Evolutionary conservation across 1,140 invertebrate genomes (phyloP), one percentile per base, ranked within the genome.

Genomic region (Calliphora vicina): DNA sequence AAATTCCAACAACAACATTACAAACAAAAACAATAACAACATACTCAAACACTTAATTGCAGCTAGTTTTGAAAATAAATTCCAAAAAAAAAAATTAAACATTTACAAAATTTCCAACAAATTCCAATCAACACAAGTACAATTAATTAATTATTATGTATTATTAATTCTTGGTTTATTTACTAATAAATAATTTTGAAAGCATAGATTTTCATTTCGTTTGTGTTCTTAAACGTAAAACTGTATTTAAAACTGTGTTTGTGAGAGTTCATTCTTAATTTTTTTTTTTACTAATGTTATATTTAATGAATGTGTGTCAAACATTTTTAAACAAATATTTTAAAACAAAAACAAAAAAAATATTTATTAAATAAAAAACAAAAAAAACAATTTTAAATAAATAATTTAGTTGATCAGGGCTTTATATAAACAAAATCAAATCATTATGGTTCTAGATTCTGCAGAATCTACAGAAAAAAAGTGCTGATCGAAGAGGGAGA

Each of bases 401-500:
- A n/a, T 23, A 50, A 73, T 80, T 80, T 84, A 84, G 86, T 85
- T 84, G 72, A 88, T 87, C 85, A 87, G 88, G 88, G 88, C 86
- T 86, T 90, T 86, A 86, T 89, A 87, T 90, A 88, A 88, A 78
- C 74, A 78, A 78, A 78, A 78, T 43, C n/a, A 78, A 78, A 78
- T 78, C 74, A 78, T 86, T 90, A 90, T 90, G 87, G 89, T 88
- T 89, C 95, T 97, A 97, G 96, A 97, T 97, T 95, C 96, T 97
- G 95, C 96, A 97, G 96, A 97, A 96, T 94, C 95, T 97, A 93
- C 96, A 96, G 96, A 97, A 97, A 97, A 97, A 97, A 94, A 95
- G 95, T 95, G 96, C 96, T 93, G 96, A 97, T 94, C 94, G 96
- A 93, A 95, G 96, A 94, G 96, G 96, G 93, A 95, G 96, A 93